Conservation (phyloP, 2,797 vertebrate species). For the Manis crassicaudata region DNA sequence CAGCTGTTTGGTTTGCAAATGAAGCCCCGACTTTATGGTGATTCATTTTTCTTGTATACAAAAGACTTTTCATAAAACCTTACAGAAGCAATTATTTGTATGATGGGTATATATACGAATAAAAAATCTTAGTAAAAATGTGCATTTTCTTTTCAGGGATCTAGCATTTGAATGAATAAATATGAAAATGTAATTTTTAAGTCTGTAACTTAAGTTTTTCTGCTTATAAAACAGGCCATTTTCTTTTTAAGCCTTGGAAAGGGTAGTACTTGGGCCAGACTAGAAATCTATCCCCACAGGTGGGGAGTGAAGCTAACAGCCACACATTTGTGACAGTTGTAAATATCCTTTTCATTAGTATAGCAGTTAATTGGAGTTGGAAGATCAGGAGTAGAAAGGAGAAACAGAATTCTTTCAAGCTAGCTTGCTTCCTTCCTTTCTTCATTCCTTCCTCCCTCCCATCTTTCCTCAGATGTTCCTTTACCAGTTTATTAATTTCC, state of each 20-base stretch:
- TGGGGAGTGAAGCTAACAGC: background rate
- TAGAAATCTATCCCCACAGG: background rate
- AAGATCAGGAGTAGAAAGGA: background rate
- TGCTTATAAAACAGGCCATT: background rate
- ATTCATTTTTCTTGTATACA: constrained; percentile 67
- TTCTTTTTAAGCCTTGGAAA: constrained; percentile 42
- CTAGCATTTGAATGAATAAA: constrained; percentile 40
- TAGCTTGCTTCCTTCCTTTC: background rate
- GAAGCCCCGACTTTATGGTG: constrained; percentile 56
- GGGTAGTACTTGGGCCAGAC: background rate
- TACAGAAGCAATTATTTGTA: constrained; percentile 63
- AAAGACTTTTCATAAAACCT: constrained; percentile 68
- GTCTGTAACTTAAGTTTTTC: constrained; percentile 2
- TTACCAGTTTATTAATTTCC: background rate
- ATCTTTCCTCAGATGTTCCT: background rate
- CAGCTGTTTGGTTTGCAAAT: constrained; percentile 68
- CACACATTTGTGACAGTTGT: background rate
- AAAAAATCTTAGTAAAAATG: constrained; percentile 43
- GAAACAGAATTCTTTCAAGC: background rate
- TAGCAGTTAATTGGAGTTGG: background rate
- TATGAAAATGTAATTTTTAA: constrained; percentile 50
- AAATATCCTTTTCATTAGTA: background rate
- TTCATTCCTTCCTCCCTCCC: background rate
- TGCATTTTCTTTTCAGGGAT: constrained; percentile 36
- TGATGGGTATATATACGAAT: constrained; percentile 49